Conservation (phyloP, 2,888 invertebrate genomes). For the Cistogaster globosa region DNA sequence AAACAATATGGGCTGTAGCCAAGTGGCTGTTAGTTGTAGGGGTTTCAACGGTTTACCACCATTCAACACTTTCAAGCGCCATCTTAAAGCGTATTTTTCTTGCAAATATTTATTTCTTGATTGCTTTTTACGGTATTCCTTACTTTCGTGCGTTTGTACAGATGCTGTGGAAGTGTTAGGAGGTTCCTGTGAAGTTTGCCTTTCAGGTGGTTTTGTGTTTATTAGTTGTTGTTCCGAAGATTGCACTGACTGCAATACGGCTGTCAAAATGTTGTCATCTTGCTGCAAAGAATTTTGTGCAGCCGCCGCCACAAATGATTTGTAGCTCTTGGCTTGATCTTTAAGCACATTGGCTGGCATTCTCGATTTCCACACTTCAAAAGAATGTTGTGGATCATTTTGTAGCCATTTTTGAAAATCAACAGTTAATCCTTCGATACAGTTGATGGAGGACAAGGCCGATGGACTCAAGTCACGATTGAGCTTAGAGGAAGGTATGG, state of each 20-base stretch:
- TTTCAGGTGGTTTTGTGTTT: slow-evolving; percentile 49
- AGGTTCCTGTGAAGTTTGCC: slow-evolving; percentile 58
- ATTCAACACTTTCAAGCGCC: slow-evolving; percentile 84
- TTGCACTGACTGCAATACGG: slow-evolving; percentile 74
- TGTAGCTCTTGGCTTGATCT: slow-evolving; percentile 71
- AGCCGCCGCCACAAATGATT: slow-evolving; percentile 67
- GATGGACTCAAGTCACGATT: slow-evolving; percentile 85
- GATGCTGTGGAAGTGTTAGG: slow-evolving; percentile 67
- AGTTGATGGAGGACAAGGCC: slow-evolving; percentile 84
- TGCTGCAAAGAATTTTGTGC: slow-evolving; percentile 68
- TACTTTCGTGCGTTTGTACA: slow-evolving; percentile 17
- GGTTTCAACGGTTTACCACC: slow-evolving; percentile 81
- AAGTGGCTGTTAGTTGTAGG: slow-evolving; percentile 86
- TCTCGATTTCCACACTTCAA: slow-evolving; percentile 88
- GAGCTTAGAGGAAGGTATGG: slow-evolving; percentile 84
- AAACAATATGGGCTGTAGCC: slow-evolving; percentile 96
- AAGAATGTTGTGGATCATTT: slow-evolving; percentile 88
- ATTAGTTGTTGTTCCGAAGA: slow-evolving; percentile 66
- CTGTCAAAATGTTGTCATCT: slow-evolving; percentile 72
- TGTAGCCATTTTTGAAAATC: slow-evolving; percentile 90
- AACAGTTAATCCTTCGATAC: slow-evolving; percentile 87
- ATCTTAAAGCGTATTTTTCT: slow-evolving; percentile 90
- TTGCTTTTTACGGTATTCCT: slow-evolving; percentile 43
- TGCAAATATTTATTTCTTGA: slow-evolving; percentile 85
- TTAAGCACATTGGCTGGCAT: slow-evolving; percentile 83